Conservation (phyloP, 2,113 vertebrate species). For the Cynoglossus semilaevis region DNA sequence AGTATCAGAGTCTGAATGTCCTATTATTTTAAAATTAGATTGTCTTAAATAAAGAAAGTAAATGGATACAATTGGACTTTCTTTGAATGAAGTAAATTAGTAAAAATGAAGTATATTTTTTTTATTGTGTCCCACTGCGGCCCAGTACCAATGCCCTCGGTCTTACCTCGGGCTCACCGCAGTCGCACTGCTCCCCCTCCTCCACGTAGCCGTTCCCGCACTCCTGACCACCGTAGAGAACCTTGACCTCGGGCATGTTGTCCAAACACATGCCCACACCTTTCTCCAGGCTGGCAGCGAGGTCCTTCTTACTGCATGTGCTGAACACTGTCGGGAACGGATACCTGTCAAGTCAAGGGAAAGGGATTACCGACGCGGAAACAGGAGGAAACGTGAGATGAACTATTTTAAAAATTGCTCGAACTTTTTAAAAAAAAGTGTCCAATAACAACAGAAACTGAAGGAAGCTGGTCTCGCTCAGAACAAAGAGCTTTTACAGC, state of each 20-base stretch:
- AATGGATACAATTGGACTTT: too few relatives aligned
- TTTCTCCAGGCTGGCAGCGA: constrained; percentile 93
- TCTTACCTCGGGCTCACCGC: constrained; percentile 90
- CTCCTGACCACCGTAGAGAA: constrained; percentile 91
- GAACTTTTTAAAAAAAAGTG: constrained; percentile 7
- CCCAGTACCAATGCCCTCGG: background rate
- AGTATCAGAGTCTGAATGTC: too few relatives aligned
- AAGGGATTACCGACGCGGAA: background rate
- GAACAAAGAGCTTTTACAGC: constrained; percentile 14
- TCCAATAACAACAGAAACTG: constrained; percentile 2
- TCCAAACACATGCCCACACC: constrained; percentile 97
- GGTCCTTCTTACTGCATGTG: constrained; percentile 93
- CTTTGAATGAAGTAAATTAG: too few relatives aligned
- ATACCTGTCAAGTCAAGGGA: constrained; percentile 72
- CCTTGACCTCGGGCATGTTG: constrained; percentile 92
- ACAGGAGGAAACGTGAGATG: background rate
- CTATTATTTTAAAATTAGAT: too few relatives aligned
- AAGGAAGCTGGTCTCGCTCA: constrained; percentile 7
- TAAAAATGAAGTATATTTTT: too few relatives aligned
- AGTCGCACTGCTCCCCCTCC: constrained; percentile 96
- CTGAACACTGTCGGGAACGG: constrained; percentile 95
- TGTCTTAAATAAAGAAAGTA: too few relatives aligned
- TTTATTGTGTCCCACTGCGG: too few relatives aligned
- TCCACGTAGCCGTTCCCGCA: constrained; percentile 97
- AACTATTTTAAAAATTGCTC: background rate